Conservation (phyloP, 2,888 invertebrate genomes). For the Carterocephalus palaemon region DNA sequence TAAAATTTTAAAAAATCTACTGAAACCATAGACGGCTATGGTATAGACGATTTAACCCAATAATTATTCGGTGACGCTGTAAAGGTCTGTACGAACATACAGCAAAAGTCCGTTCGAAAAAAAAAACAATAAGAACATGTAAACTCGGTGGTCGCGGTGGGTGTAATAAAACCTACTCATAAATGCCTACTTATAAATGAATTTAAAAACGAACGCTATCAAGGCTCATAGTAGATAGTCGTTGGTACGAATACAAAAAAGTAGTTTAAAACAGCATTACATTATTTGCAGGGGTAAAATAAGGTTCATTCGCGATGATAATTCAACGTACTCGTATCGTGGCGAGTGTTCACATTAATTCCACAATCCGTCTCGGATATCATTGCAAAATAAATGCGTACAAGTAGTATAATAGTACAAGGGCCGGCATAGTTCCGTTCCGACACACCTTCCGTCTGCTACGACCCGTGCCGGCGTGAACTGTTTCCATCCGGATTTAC, state of each 20-base stretch:
- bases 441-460: not conserved
- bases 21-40: no score
- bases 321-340: constrained; percentile 21
- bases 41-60: no score
- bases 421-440: not conserved
- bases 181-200: constrained; percentile 12
- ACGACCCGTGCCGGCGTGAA: not conserved
- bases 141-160: constrained; percentile 6
- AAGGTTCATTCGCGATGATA: constrained; percentile 19
- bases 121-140: no score
- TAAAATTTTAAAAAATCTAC: no score
- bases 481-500: not conserved
- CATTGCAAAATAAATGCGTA: constrained; percentile 12
- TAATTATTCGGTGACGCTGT: no score
- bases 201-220: constrained; percentile 9
- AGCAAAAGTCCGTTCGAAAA: no score
- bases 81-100: no score
- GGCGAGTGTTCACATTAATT: constrained; percentile 21
- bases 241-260: constrained; percentile 9
- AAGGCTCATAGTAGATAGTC: not conserved
- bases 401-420: no score
- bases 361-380: constrained; percentile 22
- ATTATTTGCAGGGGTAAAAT: constrained; percentile 19
- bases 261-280: constrained; percentile 8
- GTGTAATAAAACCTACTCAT: constrained; percentile 15